A percentile compares a stretch with the other conserved stretches of the same genome.
Conservation (phyloP, 2,888 invertebrate species). For the Esperia sulphurella region DNA sequence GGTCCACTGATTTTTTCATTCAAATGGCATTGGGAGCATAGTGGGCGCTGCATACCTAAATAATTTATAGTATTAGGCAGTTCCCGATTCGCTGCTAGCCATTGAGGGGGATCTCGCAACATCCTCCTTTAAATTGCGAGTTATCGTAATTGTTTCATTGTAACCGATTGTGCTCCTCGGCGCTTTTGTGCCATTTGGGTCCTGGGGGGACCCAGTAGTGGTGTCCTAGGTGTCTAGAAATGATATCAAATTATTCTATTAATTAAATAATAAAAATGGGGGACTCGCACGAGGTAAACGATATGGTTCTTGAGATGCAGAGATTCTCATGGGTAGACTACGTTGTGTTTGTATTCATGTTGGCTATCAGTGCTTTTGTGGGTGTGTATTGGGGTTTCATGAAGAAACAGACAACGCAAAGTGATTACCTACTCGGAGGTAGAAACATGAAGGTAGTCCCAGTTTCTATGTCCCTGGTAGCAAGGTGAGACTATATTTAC, state of each 20-base stretch:
- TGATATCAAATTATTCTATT: conserved; percentile 2
- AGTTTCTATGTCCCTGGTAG: conserved; percentile 90
- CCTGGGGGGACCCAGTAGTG: conserved; percentile 42
- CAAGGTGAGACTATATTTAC: conserved; percentile 78
- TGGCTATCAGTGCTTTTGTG: conserved; percentile 86
- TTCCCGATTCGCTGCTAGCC: conserved; percentile 54
- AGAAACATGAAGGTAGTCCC: conserved; percentile 90
- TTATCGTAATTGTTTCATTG: conserved; percentile 79
- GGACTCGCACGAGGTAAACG: conserved; percentile 54
- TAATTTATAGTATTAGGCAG: conserved; percentile 37
- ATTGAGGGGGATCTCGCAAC: conserved; percentile 74
- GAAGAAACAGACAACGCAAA: conserved; percentile 80
- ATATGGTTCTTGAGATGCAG: conserved; percentile 76
- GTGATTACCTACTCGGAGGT: conserved; percentile 89
- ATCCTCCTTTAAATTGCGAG: conserved; percentile 78
- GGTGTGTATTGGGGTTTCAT: conserved; percentile 91
- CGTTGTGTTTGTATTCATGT: conserved; percentile 86
- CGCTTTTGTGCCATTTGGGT: conserved; percentile 32
- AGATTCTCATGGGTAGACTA: conserved; percentile 88
- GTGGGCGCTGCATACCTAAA: conserved; percentile 13
- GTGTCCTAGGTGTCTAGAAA: conserved; percentile 13
- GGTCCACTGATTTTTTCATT: too few relatives aligned
- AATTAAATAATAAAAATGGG: conserved; percentile 34
- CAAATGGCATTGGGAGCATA: neutral
- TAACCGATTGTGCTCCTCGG: conserved; percentile 63